Evolutionary conservation across 2,113 vertebrate species (phyloP).

Genomic region (Eulacestoma nigropectus): DNA sequence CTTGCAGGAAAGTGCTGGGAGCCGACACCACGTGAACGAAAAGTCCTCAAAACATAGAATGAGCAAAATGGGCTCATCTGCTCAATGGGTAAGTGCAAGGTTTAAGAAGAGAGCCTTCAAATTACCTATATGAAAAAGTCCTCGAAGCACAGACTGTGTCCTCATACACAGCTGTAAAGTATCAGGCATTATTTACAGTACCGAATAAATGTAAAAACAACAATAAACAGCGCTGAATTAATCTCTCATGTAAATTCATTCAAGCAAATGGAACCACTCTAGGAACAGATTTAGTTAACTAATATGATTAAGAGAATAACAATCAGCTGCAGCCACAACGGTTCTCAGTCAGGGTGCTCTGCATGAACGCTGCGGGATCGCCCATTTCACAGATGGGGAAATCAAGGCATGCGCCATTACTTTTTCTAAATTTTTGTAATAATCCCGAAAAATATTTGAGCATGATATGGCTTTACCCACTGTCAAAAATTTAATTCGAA

Average conservation of each 20-base stretch:
- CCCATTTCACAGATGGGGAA: constrained; percentile 29
- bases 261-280: constrained; percentile 56
- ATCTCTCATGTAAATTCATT: constrained; percentile 59
- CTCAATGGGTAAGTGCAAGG: neutral
- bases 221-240: constrained; percentile 33
- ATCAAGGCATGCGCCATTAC: neutral
- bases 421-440: neutral
- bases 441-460: neutral
- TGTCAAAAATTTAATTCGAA: neutral
- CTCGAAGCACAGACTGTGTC: neutral
- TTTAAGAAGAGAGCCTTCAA: neutral
- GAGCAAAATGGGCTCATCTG: constrained; percentile 2
- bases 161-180: neutral
- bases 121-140: neutral
- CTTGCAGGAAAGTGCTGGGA: constrained; percentile 24
- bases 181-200: constrained; percentile 49
- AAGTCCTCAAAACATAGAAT: constrained; percentile 20
- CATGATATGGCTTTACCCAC: neutral
- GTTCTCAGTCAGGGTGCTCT: neutral
- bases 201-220: constrained; percentile 42
- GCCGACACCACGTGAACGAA: neutral
- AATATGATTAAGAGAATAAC: constrained; percentile 54
- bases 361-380: neutral
- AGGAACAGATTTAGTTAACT: constrained; percentile 53
- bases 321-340: neutral